Base-by-base conservation (phyloP, 1,140 invertebrate species). In the Antheraea mylitta region DNA sequence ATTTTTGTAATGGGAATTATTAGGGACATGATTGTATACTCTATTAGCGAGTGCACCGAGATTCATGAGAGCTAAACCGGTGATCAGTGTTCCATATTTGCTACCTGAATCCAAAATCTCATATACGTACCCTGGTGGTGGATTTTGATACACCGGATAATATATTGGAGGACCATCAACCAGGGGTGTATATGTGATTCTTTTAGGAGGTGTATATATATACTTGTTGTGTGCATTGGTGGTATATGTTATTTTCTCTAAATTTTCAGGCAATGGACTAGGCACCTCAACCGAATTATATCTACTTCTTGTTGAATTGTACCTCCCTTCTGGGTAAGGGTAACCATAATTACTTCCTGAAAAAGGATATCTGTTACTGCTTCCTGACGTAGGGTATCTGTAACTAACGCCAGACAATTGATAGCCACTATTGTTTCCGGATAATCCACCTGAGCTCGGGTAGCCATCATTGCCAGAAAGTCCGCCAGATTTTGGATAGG, bases 71-170 rank as follows among this genome's bases (percentile, higher is more conserved):
- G 89, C 87, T n/a, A 91, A 71, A 36, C 89, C 89, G 64, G 89
- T 80, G 60, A 91, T 70, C 45, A 90, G 64, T 7, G 86, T 87
- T 37, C 87, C 85, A 65, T 91, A 91, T 77, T 89, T 91, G 66
- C 89, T 91, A 45, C 85, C 87, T 7, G 89, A 91, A 69, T 91
- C 82, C 70, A 86, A 85, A 69, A 89, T 89, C 60, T 91, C 74
- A 38, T 91, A 91, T 0, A 91, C 87, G 67, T 91, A 91, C 18
- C 78, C 86, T 5, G 89, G 89, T 18, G 87, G 87, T 0, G 77
- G 67, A 18, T 82, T 82, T 5, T 69, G 86, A 22, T 89, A 90
- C 0, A 91, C 89, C 45, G 89, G 89, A 65, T 88, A 91, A 64
- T 18, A 78, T 10, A 80, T 45, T 13, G 85, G 75, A 0, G 74